These are phyloP conservation scores for Archegozetes longisetosus DNA, from an alignment of 1,140 invertebrate genomes.

Conservation along the genomic window DNA sequence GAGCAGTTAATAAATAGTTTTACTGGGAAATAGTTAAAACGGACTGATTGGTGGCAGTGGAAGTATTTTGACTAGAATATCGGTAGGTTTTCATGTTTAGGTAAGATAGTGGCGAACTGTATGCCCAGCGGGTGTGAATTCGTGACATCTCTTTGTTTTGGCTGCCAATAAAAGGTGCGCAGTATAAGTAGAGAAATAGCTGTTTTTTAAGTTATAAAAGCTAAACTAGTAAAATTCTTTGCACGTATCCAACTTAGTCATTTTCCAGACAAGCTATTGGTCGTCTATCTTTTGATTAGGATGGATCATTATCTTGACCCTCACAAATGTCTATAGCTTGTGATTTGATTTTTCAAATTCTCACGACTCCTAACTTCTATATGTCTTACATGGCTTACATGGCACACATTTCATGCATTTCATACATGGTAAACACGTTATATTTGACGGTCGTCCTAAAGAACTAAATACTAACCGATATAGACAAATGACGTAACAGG, in stretches of 20 bases:
- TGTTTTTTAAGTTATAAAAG: background rate
- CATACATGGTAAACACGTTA: background rate
- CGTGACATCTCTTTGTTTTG: conserved; percentile 6
- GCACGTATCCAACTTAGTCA: background rate
- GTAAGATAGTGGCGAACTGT: background rate
- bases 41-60: background rate
- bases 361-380: background rate
- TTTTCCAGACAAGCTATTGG: background rate
- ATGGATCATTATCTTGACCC: background rate
- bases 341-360: background rate
- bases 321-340: background rate
- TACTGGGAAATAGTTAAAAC: background rate
- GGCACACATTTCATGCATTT: background rate
- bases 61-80: background rate
- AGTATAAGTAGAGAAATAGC: background rate
- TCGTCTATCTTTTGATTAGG: background rate
- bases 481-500: background rate
- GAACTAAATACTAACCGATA: background rate
- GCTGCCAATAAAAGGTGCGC: background rate
- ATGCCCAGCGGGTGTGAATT: background rate
- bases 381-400: background rate
- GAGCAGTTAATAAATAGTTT: too few relatives aligned
- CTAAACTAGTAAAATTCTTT: background rate
- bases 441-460: background rate
- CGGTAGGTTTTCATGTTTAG: background rate